phyloP scores from a whole-genome alignment of 2,113 vertebrate species.

The Silurus meridionalis region DNA sequence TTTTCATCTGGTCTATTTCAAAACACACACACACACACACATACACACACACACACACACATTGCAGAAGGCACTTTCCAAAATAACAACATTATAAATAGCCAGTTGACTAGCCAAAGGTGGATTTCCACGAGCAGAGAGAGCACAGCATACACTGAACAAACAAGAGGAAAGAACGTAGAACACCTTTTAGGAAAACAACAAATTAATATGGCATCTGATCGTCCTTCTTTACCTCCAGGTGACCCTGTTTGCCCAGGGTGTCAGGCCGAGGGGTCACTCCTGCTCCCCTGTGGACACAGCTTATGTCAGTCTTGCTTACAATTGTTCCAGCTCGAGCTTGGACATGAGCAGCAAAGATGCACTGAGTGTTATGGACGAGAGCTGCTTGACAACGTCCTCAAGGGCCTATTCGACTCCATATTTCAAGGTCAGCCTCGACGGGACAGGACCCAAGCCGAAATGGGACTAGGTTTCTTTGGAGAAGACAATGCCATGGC shows the following conservation, averaged over 20 bases:
- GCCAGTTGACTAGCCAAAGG: constrained; percentile 18
- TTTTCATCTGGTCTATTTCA: not conserved
- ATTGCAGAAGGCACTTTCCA: constrained; percentile 7
- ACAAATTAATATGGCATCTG: constrained; percentile 30
- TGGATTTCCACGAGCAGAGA: constrained; percentile 16
- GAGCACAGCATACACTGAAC: not conserved
- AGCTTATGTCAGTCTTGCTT: constrained; percentile 57
- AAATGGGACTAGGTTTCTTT: not conserved
- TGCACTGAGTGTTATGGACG: constrained; percentile 61
- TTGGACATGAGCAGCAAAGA: constrained; percentile 45
- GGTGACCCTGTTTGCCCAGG: constrained; percentile 52
- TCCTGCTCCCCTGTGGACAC: constrained; percentile 60
- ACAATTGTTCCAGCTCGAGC: constrained; percentile 52
- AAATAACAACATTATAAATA: constrained; percentile 55
- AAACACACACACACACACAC: not conserved
- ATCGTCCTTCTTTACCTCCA: constrained; percentile 22
- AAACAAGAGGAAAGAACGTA: not conserved
- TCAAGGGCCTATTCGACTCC: constrained; percentile 54
- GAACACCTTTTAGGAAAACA: not conserved
- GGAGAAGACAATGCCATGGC: not conserved
- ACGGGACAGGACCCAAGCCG: not conserved
- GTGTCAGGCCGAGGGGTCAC: constrained; percentile 48
- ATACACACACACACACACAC: constrained; percentile 14
- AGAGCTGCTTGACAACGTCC: constrained; percentile 53
- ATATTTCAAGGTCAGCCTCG: constrained; percentile 57